Evolutionary conservation across 1,140 invertebrate genomes (phyloP), one percentile per base, ranked within the genome.

Genomic region (Phthorimaea operculella): DNA sequence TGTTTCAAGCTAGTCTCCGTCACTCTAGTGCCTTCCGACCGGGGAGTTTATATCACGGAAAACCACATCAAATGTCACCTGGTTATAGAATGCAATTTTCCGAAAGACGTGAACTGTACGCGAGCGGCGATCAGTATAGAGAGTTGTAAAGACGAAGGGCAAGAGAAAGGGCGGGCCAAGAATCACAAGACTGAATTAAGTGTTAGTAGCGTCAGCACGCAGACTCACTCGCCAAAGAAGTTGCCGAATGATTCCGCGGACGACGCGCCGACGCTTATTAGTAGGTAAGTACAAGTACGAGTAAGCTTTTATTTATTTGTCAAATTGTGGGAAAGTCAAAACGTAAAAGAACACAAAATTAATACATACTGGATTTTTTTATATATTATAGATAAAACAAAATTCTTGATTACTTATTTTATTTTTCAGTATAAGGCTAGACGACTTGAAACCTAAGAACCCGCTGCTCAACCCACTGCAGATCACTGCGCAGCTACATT

Each of bases 401-500:
- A n/a, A n/a, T n/a, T n/a, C n/a, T n/a, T n/a, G n/a, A n/a, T n/a
- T n/a, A n/a, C n/a, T n/a, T n/a, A n/a, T n/a, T n/a, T n/a, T n/a
- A n/a, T n/a, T n/a, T 85, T 85, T 62, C 72, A 87, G 85, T 62
- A 79, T 83, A 81, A 85, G 76, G 78, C 84, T 72, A 85, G 87
- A 90, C 55, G 88, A 91, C 62, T 80, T 89, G 68, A 90, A 90
- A 83, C 74, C 85, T 51, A 79, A 77, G 18, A 88, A 91, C 76
- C 86, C 87, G 21, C 76, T 87, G 56, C 69, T 91, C 58, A 83
- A 87, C 53, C 86, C 88, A 52, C 80, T 94, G 52, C 86, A 91
- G 62, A 89, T 94, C 59, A 88, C 89, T 47, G 89, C 91, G 1
- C 90, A 91, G 69, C 78, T 94, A 28, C 91, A 94, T 65, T 92